Evolutionary conservation across 2,113 vertebrate genomes (phyloP), one percentile per base, ranked within the genome.

Genomic region (Entomyzon cyanotis): DNA sequence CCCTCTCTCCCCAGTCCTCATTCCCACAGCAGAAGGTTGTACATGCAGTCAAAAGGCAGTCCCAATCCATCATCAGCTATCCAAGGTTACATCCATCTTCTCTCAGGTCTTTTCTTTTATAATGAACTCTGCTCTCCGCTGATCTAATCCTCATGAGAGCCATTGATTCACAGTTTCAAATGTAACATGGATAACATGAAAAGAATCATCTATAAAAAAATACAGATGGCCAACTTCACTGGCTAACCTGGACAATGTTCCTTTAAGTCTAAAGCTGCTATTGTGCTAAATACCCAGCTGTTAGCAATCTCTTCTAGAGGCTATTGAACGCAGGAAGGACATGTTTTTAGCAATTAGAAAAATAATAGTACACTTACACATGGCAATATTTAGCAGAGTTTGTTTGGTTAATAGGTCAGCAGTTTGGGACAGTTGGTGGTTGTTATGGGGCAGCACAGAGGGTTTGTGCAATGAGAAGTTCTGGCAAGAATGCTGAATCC

Each of bases 311-410:
- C 92, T 96, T 81, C 86, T 84, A 71, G 69, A 84, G 53, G 53
- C 90, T 89, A 69, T 89, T 94, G 90, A 96, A 71, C 2, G 21
- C 95, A 97, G 96, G 96, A 97, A 97, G 90, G 93, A 92, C 96
- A 96, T 89, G 94, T 78, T 97, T 96, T 95, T 87, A 96, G 95
- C 95, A 97, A 97, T 97, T 97, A 97, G 90, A 96, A 93, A 97
- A 96, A 95, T 96, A 90, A 94, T 93, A 68, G 86, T 82, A 70
- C 86, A 50, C 73, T 96, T 96, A 97, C 96, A 97, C 82, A 96
- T 97, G 96, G 96, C 96, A 97, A 94, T 95, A 96, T 96, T 97
- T 97, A 96, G 83, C 92, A 56, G 76, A 84, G 93, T 84, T 97
- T 96, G 92, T 92, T 87, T 96, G 94, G 94, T 88, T 96, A 97